Conservation (phyloP, 2,113 vertebrate species). For the Isichthys henryi region DNA sequence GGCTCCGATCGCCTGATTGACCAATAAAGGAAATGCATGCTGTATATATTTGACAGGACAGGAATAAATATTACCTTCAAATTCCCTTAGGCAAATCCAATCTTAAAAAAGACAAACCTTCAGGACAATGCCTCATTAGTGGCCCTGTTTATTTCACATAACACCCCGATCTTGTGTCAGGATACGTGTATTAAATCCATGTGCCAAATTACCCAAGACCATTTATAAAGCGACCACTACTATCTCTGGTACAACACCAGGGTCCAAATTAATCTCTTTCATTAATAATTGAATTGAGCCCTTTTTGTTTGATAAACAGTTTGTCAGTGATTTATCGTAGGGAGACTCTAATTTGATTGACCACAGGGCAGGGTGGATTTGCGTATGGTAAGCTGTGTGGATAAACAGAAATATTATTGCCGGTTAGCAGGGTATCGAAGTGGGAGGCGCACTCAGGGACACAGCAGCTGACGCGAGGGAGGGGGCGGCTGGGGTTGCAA, state of each 20-base stretch:
- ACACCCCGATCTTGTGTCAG: slow-evolving; percentile 17
- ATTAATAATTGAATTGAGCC: slow-evolving; percentile 51
- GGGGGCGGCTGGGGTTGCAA: slow-evolving; percentile 10
- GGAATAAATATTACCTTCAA: neutral
- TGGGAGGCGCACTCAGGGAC: slow-evolving; percentile 33
- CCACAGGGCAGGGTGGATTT: slow-evolving; percentile 40
- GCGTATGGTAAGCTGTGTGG: slow-evolving; percentile 40
- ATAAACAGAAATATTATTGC: slow-evolving; percentile 51
- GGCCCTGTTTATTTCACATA: slow-evolving; percentile 29
- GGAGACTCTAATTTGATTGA: slow-evolving; percentile 47
- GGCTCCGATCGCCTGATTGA: neutral
- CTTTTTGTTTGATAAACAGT: slow-evolving; percentile 55
- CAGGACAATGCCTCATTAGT: slow-evolving; percentile 27
- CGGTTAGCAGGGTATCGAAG: slow-evolving; percentile 29
- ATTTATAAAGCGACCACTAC: slow-evolving; percentile 29
- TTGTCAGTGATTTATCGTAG: slow-evolving; percentile 50
- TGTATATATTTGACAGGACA: neutral
- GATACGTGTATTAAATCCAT: slow-evolving; percentile 32
- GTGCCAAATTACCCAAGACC: slow-evolving; percentile 42
- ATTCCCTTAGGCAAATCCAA: slow-evolving; percentile 7
- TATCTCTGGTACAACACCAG: slow-evolving; percentile 29
- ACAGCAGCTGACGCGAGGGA: neutral
- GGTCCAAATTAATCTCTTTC: slow-evolving; percentile 47
- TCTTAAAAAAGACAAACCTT: slow-evolving; percentile 18
- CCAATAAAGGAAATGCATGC: neutral